Conservation (phyloP, 2,797 vertebrate species). For the Crenuchus spilurus region DNA sequence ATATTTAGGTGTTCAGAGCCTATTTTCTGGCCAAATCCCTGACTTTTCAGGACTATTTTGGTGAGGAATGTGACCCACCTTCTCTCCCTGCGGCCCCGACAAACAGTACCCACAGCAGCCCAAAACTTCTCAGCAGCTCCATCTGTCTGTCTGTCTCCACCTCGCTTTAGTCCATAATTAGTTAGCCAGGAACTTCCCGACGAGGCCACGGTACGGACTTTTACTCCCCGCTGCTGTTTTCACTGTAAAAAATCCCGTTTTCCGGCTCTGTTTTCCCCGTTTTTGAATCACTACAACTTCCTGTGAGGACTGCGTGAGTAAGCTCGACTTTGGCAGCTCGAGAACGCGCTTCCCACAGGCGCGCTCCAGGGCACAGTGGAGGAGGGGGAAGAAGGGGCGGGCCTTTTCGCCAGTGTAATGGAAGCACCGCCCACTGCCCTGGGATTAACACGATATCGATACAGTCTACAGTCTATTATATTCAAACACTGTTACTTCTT, state of each 20-base stretch:
- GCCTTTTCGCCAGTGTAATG: not conserved
- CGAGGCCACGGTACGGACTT: too few relatives aligned
- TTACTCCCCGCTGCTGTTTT: not conserved
- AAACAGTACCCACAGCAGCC: slow-evolving; percentile 74
- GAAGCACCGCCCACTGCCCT: not conserved
- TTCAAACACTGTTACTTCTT: too few relatives aligned
- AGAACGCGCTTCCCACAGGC: slow-evolving; percentile 32
- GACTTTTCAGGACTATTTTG: not conserved
- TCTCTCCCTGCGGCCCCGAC: slow-evolving; percentile 72
- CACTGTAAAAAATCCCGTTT: not conserved
- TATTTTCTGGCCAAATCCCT: not conserved
- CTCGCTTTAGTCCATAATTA: slow-evolving; percentile 72
- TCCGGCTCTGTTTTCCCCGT: slow-evolving; percentile 12
- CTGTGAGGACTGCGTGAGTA: slow-evolving; percentile 53
- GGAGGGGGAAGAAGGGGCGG: not conserved
- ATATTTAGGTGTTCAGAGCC: not conserved
- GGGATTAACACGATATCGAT: not conserved
- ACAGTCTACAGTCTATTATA: too few relatives aligned
- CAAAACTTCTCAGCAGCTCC: slow-evolving; percentile 74
- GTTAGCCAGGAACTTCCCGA: too few relatives aligned
- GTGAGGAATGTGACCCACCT: slow-evolving; percentile 73
- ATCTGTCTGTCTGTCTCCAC: slow-evolving; percentile 74
- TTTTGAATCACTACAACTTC: slow-evolving; percentile 67
- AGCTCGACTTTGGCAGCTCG: slow-evolving; percentile 14
- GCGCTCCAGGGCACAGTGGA: not conserved